Conservation (phyloP, 2,888 invertebrate genomes). For the Disparrhopalites patrizii region DNA sequence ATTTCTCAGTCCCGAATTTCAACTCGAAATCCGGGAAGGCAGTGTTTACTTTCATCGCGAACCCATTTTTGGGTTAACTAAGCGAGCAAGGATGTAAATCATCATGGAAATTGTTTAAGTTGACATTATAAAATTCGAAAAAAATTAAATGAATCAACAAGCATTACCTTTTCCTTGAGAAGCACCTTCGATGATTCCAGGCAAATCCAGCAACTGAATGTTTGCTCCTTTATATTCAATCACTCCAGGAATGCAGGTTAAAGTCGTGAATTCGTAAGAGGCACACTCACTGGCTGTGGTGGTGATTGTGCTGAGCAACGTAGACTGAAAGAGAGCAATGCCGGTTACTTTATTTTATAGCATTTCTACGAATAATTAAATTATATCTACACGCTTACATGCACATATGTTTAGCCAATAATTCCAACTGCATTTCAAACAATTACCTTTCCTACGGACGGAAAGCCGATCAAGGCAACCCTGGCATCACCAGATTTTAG, state of each 20-base stretch:
- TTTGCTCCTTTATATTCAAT: slow-evolving; percentile 98
- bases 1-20: slow-evolving; percentile 13
- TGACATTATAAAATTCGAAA: neutral
- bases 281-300: slow-evolving; percentile 96
- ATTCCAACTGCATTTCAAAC: no score
- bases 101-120: slow-evolving; percentile 18
- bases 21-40: slow-evolving; percentile 15
- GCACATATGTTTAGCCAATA: no score
- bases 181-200: slow-evolving; percentile 99
- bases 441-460: slow-evolving; percentile 93
- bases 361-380: neutral
- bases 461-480: slow-evolving; percentile 96
- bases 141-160: slow-evolving; percentile 33
- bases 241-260: slow-evolving; percentile 96
- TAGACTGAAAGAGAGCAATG: slow-evolving; percentile 72
- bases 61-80: slow-evolving; percentile 1
- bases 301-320: slow-evolving; percentile 88
- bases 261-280: slow-evolving; percentile 96
- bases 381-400: no score
- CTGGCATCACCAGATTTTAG: slow-evolving; percentile 98
- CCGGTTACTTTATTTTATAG: no score
- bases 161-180: slow-evolving; percentile 68
- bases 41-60: slow-evolving; percentile 9
- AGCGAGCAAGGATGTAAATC: slow-evolving; percentile 25
- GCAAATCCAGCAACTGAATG: slow-evolving; percentile 95